Conservation (phyloP, 1,140 invertebrate species). For the Bathynomus jamesi region DNA sequence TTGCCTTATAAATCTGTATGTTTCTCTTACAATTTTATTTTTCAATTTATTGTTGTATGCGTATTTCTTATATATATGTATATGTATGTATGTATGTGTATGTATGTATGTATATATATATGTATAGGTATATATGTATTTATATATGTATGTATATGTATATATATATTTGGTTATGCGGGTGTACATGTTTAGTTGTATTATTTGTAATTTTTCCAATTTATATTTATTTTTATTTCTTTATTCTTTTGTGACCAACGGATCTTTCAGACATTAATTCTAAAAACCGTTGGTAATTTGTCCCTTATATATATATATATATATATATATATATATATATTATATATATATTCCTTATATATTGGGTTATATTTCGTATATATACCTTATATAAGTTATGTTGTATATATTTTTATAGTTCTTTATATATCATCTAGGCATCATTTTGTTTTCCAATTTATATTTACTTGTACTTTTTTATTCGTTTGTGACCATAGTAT, state of each 20-base stretch:
- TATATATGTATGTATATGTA: conserved; percentile 5
- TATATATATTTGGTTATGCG: not conserved
- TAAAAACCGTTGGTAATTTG: no score
- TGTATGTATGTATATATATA: conserved; percentile 7
- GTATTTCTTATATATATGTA: conserved; percentile 13
- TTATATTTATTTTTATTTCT: conserved; percentile 1
- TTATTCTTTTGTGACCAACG: not conserved
- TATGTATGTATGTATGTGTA: conserved; percentile 7
- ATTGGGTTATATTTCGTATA: no score
- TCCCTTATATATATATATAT: conserved; percentile 12
- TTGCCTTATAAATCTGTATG: no score
- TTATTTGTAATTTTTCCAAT: not conserved
- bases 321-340: conserved; percentile 8
- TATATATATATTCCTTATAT: conserved; percentile 11
- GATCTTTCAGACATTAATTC: no score
- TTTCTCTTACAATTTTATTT: no score
- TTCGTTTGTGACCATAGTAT: no score
- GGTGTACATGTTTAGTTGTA: not conserved
- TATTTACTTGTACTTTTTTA: no score
- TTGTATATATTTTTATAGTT: no score
- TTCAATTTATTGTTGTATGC: no score
- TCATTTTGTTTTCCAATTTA: no score
- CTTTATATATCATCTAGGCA: no score
- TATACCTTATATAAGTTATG: no score
- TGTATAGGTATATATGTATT: not conserved